phyloP scores from a whole-genome alignment of 2,888 invertebrate species.

The Athripsodes cinereus region DNA sequence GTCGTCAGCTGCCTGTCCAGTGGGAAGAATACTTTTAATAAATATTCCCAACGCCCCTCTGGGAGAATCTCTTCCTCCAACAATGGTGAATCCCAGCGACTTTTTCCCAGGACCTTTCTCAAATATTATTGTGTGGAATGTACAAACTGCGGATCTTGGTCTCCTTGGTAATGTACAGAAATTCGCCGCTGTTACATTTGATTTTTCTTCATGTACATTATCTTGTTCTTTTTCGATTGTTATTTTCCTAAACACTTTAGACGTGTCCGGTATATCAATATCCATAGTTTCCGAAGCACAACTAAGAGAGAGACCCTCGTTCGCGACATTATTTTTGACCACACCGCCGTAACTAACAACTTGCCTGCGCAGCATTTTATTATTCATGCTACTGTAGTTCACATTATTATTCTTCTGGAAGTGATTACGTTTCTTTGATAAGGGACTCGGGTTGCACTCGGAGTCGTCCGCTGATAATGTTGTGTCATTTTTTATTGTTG shows the following conservation, averaged over 20 bases:
- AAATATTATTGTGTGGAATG: slow-evolving; percentile 66
- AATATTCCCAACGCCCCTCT: slow-evolving; percentile 81
- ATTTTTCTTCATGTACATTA: slow-evolving; percentile 36
- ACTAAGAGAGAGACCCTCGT: slow-evolving; percentile 42
- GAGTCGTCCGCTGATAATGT: slow-evolving; percentile 22
- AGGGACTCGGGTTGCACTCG: slow-evolving; percentile 30
- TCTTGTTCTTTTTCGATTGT: slow-evolving; percentile 16
- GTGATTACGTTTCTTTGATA: slow-evolving; percentile 44
- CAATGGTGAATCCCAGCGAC: slow-evolving; percentile 84
- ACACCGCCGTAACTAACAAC: slow-evolving; percentile 51
- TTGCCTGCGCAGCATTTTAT: slow-evolving; percentile 52
- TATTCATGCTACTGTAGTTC: slow-evolving; percentile 54
- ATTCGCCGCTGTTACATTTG: slow-evolving; percentile 50
- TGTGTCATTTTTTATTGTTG: slow-evolving; percentile 29
- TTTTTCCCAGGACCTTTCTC: slow-evolving; percentile 79
- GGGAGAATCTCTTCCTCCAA: slow-evolving; percentile 80
- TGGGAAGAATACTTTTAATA: slow-evolving; percentile 76
- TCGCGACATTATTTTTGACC: slow-evolving; percentile 39
- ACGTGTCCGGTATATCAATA: slow-evolving; percentile 21
- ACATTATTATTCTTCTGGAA: slow-evolving; percentile 58
- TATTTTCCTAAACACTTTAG: slow-evolving; percentile 17
- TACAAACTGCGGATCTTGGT: slow-evolving; percentile 62
- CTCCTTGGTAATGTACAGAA: slow-evolving; percentile 69
- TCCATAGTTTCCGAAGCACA: slow-evolving; percentile 30
- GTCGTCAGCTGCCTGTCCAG: slow-evolving; percentile 79